Evolutionary conservation across 2,113 vertebrate genomes (phyloP).

Genomic region (Urocynchramus pylzowi): DNA sequence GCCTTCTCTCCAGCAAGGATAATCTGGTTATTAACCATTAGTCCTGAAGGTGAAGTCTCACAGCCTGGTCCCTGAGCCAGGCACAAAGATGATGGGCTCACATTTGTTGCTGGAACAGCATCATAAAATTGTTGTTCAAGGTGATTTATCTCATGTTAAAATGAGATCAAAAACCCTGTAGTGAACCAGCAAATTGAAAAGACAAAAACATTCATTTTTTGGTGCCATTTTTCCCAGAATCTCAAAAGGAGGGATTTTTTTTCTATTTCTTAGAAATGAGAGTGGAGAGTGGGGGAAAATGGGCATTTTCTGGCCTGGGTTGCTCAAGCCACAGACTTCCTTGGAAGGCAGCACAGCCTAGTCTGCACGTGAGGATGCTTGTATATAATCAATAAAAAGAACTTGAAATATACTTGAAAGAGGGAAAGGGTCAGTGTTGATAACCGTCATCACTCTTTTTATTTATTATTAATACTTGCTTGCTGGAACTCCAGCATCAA

Average conservation of each 20-base stretch:
- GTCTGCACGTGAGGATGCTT: background rate
- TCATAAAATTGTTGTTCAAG: background rate
- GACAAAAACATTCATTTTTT: background rate
- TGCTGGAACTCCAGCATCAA: conserved; percentile 4
- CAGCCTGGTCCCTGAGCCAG: background rate
- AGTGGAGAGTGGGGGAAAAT: background rate
- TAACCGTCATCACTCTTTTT: conserved; percentile 50
- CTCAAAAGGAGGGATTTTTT: background rate
- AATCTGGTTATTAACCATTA: background rate
- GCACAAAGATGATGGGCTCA: background rate
- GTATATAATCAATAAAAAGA: conserved; percentile 39
- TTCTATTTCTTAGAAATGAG: background rate
- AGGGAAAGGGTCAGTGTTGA: conserved; percentile 5
- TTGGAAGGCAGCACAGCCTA: conserved; percentile 13
- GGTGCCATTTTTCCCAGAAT: background rate
- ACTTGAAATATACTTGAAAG: conserved; percentile 50
- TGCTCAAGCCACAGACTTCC: background rate
- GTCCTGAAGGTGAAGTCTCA: background rate
- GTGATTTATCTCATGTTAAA: background rate
- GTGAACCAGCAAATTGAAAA: background rate
- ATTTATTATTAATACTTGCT: conserved; percentile 63
- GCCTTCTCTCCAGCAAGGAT: background rate
- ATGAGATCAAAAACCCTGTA: background rate
- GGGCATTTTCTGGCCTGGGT: background rate
- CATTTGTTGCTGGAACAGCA: background rate